These are phyloP conservation scores for Caranx melampygus DNA, from an alignment of 2,113 vertebrate species.

Conservation along the genomic window DNA sequence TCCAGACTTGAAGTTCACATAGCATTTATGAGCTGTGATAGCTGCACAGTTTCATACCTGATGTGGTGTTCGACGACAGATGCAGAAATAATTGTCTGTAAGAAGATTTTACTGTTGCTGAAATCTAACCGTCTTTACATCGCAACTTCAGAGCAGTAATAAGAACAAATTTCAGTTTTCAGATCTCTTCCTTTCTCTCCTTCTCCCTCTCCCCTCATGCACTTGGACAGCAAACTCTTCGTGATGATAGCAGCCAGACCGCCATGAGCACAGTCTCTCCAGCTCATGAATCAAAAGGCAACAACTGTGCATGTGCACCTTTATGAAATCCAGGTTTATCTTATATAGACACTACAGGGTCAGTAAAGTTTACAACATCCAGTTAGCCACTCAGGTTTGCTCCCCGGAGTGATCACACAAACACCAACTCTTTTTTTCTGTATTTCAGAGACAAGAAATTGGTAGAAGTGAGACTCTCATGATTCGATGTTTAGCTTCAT, in stretches of 20 bases:
- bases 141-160: background rate
- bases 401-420: slow-evolving; percentile 6
- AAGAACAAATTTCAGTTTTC: background rate
- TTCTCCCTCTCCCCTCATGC: background rate
- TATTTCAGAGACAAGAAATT: slow-evolving; percentile 30
- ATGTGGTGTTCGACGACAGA: no score
- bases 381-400: background rate
- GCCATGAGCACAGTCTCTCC: background rate
- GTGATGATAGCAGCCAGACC: background rate
- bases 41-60: no score
- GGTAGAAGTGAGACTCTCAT: slow-evolving; percentile 17
- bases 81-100: background rate
- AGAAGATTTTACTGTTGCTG: background rate
- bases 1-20: background rate
- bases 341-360: slow-evolving; percentile 1
- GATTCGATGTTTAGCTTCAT: slow-evolving; percentile 28
- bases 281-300: slow-evolving; percentile 22
- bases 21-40: background rate
- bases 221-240: slow-evolving; percentile 8
- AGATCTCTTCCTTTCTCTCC: background rate
- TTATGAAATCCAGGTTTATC: slow-evolving; percentile 41
- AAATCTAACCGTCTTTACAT: background rate
- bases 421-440: background rate
- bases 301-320: background rate
- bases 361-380: slow-evolving; percentile 25